A percentile compares a stretch with the other conserved stretches of the same genome.
Conservation (phyloP, 2,888 invertebrate species). For the Tineola bisselliella region DNA sequence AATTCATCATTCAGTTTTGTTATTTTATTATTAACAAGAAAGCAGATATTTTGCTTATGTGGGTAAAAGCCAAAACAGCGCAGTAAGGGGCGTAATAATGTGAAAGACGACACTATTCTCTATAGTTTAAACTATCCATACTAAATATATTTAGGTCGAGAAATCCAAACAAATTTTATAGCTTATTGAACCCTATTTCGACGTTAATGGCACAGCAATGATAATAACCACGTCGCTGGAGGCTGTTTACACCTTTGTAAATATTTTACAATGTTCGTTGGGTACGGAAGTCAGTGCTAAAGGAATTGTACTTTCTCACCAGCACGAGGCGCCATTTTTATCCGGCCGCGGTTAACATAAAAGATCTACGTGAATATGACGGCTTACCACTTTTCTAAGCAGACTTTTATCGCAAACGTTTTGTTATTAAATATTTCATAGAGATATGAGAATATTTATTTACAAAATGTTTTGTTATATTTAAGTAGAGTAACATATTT, state of each 20-base stretch:
- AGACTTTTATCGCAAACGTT: slow-evolving; percentile 2
- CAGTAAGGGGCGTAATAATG: too few relatives aligned
- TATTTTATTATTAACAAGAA: too few relatives aligned
- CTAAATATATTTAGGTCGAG: background rate
- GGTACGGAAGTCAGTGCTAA: slow-evolving; percentile 10
- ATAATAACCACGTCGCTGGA: slow-evolving; percentile 24
- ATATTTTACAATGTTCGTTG: slow-evolving; percentile 7
- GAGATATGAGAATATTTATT: background rate
- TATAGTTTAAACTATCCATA: too few relatives aligned
- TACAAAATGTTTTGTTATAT: background rate
- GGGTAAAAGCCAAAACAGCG: too few relatives aligned
- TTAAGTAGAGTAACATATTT: too few relatives aligned
- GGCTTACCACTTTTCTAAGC: background rate
- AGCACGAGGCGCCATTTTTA: slow-evolving; percentile 7
- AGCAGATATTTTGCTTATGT: too few relatives aligned
- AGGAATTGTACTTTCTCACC: slow-evolving; percentile 1
- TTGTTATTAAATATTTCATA: background rate
- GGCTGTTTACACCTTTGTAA: slow-evolving; percentile 42
- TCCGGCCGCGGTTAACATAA: slow-evolving; percentile 6
- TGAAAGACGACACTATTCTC: too few relatives aligned
- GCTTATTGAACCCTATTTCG: background rate
- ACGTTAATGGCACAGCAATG: background rate
- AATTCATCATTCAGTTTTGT: too few relatives aligned
- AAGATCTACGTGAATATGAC: background rate
- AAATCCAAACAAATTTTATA: background rate